Percentiles rank a stretch among this genome's conserved stretches.
These are phyloP conservation scores for Indicator indicator DNA, from an alignment of 2,113 vertebrate species.

Conservation along the genomic window DNA sequence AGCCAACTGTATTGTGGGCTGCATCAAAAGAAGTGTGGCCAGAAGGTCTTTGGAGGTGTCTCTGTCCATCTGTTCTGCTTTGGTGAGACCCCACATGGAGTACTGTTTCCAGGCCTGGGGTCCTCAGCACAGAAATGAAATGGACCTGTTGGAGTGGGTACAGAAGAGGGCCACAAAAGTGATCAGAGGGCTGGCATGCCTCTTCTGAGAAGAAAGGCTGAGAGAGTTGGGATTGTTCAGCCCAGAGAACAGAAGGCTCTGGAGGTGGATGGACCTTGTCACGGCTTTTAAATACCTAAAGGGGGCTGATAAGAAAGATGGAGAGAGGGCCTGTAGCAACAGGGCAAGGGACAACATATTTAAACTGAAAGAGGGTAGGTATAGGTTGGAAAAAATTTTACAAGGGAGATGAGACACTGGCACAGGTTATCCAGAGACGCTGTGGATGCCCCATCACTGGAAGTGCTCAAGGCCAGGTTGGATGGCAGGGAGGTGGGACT, in stretches of 20 bases:
- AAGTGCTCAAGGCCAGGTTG: too few species aligned
- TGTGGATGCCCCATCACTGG: background rate
- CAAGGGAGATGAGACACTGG: background rate
- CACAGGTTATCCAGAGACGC: background rate
- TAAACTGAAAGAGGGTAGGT: background rate
- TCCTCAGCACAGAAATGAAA: accelerated
- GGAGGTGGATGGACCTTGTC: background rate
- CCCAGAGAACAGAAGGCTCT: background rate
- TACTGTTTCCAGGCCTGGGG: background rate
- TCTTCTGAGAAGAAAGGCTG: accelerated
- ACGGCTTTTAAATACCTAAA: accelerated
- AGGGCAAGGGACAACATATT: background rate
- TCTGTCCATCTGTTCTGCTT: background rate
- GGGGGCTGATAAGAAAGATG: background rate
- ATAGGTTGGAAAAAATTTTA: background rate
- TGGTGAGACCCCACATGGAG: background rate
- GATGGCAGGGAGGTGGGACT: background rate
- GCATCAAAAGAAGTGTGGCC: background rate
- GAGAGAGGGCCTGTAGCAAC: too few species aligned
- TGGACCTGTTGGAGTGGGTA: accelerated
- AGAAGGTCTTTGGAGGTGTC: background rate
- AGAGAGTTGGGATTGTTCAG: background rate
- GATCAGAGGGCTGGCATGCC: background rate
- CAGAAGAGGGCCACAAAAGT: background rate
- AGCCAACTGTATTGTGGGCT: too few species aligned